Percentiles rank a stretch among this genome's conserved stretches.
phyloP scores from a whole-genome alignment of 2,113 vertebrate genomes.

The Macrotis lagotis region DNA sequence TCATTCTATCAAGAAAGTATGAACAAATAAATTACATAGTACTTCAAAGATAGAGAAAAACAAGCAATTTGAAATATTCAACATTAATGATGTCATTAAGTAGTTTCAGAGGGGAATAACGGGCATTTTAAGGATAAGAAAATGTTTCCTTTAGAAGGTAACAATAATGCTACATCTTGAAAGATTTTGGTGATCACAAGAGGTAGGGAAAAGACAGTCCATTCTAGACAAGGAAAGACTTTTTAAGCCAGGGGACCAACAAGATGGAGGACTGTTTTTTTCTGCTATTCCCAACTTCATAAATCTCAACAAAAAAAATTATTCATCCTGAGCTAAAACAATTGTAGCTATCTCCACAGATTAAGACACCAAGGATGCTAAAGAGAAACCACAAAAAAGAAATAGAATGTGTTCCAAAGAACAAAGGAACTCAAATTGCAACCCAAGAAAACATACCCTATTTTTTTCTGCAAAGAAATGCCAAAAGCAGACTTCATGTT shows the following conservation, averaged over 20 bases:
- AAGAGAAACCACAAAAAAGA: background rate
- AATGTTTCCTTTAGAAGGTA: background rate
- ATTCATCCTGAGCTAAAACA: background rate
- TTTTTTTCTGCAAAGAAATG: background rate
- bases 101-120: background rate
- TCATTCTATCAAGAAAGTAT: background rate
- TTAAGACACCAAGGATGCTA: background rate
- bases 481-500: background rate
- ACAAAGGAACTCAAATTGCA: background rate
- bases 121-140: background rate
- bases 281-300: background rate
- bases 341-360: background rate
- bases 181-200: background rate
- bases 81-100: background rate
- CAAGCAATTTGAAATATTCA: background rate
- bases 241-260: background rate
- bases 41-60: background rate
- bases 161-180: background rate
- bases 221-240: background rate
- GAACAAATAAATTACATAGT: background rate
- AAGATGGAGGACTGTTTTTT: background rate
- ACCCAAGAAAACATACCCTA: background rate
- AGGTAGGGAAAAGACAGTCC: background rate
- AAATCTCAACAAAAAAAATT: background rate
- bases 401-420: background rate